A percentile compares a stretch with the other conserved stretches of the same genome.
Evolutionary conservation across 2,888 invertebrate genomes (phyloP).

Genomic region (Brenthis ino): DNA sequence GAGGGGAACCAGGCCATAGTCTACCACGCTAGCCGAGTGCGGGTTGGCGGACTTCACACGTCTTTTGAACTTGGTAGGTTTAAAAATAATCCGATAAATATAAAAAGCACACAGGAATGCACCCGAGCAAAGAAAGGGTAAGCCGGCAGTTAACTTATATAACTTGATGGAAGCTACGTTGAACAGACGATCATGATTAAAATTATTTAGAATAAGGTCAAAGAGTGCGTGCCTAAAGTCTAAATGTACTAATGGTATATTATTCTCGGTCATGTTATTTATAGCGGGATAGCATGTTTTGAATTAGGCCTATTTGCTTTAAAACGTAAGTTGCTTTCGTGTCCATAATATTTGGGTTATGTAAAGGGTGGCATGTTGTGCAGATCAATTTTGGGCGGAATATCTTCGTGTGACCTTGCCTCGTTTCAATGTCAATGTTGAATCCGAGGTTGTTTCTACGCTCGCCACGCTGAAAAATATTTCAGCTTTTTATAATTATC

Average conservation of each 20-base stretch:
- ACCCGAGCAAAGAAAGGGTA: too few species aligned
- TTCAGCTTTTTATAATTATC: background rate
- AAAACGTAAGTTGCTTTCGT: background rate
- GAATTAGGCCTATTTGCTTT: conserved; percentile 4
- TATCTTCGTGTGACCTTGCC: conserved; percentile 51
- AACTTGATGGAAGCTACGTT: too few species aligned
- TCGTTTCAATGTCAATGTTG: conserved; percentile 43
- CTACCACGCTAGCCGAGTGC: too few species aligned
- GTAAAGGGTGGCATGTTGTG: conserved; percentile 23
- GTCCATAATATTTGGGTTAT: conserved; percentile 20
- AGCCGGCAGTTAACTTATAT: too few species aligned
- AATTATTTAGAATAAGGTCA: background rate
- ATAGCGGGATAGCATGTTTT: background rate
- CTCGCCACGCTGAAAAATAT: conserved; percentile 13
- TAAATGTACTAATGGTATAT: background rate
- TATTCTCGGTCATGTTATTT: background rate
- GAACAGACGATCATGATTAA: too few species aligned
- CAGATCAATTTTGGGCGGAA: conserved; percentile 18
- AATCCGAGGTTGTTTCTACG: conserved; percentile 25
- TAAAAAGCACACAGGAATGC: too few species aligned
- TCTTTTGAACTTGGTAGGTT: too few species aligned
- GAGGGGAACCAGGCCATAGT: too few species aligned
- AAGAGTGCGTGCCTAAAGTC: background rate
- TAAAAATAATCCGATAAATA: too few species aligned
- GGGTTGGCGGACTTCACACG: too few species aligned